Base-by-base conservation (phyloP, 2,113 vertebrate genomes). In the Gnathonemus longibarbis region DNA sequence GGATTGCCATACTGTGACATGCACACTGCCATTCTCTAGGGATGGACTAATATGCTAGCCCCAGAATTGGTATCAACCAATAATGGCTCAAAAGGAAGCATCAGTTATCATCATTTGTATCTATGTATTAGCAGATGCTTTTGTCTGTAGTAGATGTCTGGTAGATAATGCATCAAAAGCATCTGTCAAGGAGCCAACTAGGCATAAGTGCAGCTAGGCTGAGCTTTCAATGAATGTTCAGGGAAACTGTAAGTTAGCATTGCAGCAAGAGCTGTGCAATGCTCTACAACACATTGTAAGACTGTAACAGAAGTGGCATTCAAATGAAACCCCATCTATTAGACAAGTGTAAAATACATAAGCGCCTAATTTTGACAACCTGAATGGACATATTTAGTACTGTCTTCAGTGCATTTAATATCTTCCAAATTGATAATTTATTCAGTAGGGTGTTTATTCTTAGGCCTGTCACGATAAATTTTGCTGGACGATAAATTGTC, bases 341-440 rank as follows among this genome's bases (percentile, higher is more conserved):
- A 62, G 6, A 62, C 6, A 66, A 66, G 9, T 70, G n/a, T 31
- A 70, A 70, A 70, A 27, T 70, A 70, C n/a, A 70, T 27, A 13
- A 11, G n/a, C 10, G 3, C 10, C n/a, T 70, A 10, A 27, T 27
- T 70, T 70, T 70, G n/a, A 70, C 62, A 13, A 1, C n/a, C 62
- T 31, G n/a, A 66, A 66, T 11, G 62, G 62, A 70, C n/a, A 70
- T 31, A 27, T 66, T 66, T 66, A 66, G 3, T 27, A 10, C 62
- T 27, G n/a, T 66, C n/a, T 70, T 70, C 10, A 70, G 62, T 1
- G 10, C 62, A 70, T 70, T 70, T 70, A 70, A 31, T 70, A 31
- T 70, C 10, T 70, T 70, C n/a, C 62, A 31, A 13, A 93, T 92
- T 90, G 92, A 92, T 91, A 66, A 88, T 90, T 87, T 91, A 89